These are phyloP conservation scores for Papilio glaucus DNA, from an alignment of 1,140 invertebrate species.

Conservation along the genomic window DNA sequence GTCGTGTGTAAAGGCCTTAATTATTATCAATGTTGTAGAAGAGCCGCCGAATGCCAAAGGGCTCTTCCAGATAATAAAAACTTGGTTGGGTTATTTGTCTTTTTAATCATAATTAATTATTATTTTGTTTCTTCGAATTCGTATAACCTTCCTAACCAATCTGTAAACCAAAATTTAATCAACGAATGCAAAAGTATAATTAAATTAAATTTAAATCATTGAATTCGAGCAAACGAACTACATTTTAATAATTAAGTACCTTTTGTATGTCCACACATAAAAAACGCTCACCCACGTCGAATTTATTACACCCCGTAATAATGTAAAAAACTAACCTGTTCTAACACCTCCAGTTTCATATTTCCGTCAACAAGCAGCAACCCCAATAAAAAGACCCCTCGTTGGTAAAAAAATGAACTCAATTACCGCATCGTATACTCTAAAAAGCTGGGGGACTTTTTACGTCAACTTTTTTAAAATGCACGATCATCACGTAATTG, in stretches of 20 bases:
- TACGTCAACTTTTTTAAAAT: slow-evolving; percentile 39
- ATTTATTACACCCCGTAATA: slow-evolving; percentile 39
- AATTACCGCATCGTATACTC: slow-evolving; percentile 48
- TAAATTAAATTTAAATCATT: too few species aligned
- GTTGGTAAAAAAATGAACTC: slow-evolving; percentile 42
- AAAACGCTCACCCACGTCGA: slow-evolving; percentile 46
- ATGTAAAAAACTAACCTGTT: slow-evolving; percentile 45
- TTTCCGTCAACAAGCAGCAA: slow-evolving; percentile 45
- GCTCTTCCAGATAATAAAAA: too few species aligned
- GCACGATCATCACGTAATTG: slow-evolving; percentile 24
- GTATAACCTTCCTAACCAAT: too few species aligned
- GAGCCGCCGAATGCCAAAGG: too few species aligned
- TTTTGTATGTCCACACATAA: neutral
- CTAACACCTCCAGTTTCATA: slow-evolving; percentile 45
- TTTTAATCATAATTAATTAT: too few species aligned
- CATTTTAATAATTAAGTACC: neutral
- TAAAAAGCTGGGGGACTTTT: slow-evolving; percentile 61
- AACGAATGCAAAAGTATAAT: too few species aligned
- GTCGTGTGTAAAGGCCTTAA: too few species aligned
- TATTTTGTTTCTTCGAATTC: too few species aligned
- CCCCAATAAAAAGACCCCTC: slow-evolving; percentile 50
- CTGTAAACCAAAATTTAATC: too few species aligned
- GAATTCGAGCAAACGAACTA: neutral
- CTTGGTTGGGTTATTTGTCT: too few species aligned
- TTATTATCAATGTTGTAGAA: too few species aligned